Base-by-base conservation (phyloP, 2,797 vertebrate genomes). In the Artibeus lituratus region DNA sequence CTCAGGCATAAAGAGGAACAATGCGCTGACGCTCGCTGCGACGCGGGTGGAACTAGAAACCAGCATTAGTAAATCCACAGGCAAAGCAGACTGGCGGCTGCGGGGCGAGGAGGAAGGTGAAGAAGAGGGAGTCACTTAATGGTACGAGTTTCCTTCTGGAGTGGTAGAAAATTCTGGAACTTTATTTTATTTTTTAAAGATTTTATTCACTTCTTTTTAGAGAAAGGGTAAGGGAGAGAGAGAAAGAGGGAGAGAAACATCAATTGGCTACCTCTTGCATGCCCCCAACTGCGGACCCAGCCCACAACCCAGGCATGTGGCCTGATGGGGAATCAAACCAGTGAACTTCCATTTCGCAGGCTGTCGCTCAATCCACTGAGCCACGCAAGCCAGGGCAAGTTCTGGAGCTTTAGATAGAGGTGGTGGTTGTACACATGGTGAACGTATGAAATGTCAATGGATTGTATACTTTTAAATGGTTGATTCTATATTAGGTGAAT, bases 1-100 rank as follows among this genome's bases (percentile, higher is more conserved):
- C 37, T 70, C 22, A 39, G 29, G 12, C 22, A 21, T 16, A 29
- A 85, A 89, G 81, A 51, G 35, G 59, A 76, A 67, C 10, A 5
- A 12, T 21, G 7, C 49, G 3, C 22, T 5, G 1, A n/a, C 24
- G n/a, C 11, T 5, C 2, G 6, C 32, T 57, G 4, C 9, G 11
- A 10, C 1, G 10, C 5, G 14, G 37, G 7, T 10, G 26, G 47
- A 32, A 39, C 53, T 16, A 44, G 57, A 44, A 67, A 85, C 62
- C 65, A 49, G 72, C 55, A 67, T 24, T 24, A 12, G 62, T 29
- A 42, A 57, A 24, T 57, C 26, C 39, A 10, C 2, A 21, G 39
- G 51, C 44, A 77, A 84, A 42, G 35, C n/a, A 59, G 49, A 70
- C 3, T 4, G 32, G 37, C 55, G 44, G 44, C 22, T 24, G 35